Base-by-base conservation (phyloP, 2,888 invertebrate genomes). In the Lottia gigantea region DNA sequence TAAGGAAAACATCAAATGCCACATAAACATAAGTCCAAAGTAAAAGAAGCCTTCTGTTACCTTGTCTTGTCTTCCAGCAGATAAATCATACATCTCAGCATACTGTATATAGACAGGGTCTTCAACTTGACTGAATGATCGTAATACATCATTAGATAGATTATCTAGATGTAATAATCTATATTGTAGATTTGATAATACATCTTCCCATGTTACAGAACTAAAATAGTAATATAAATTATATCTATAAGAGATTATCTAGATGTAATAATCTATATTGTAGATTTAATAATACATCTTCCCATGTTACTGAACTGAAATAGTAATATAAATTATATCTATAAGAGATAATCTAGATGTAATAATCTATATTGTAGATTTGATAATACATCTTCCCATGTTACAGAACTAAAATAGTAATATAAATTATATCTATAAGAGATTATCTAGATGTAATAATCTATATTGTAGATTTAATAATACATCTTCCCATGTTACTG, bases 61-160 rank as follows among this genome's bases (percentile, higher is more conserved):
- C 79, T 78, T 74, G 6, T 77, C 74, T 15, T 64, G 47, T 63
- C 76, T 67, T 46, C 84, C 84, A 70, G 80, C 78, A 7, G 85
- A 83, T 62, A 85, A 76, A 72, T 86, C 86, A 76, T 83, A 86
- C 64, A 72, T 64, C 49, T 75, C 73, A 8, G 81, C 78, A 70
- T 85, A 87, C 15, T 81, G 72, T 64, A 75, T 74, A 31, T 81
- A 75, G 14, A 70, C 69, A 14, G 71, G 73, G 62, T 81, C 80
- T n/a, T 80, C 77, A 8, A 84, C 79, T 64, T 77, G 71, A 12
- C 72, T 66, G 71, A 86, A 75, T 7, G 78, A 77, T 61, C 75
- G 71, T 55, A 86, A 67, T 3, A 78, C 78, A 16, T 82, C 81
- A 68, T 76, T 75, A 62, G 68, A 77, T 46, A 86, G 72, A 23